Evolutionary conservation across 2,888 invertebrate species (phyloP), one percentile per base, ranked within the genome.

Genomic region (Tenthredo notha): DNA sequence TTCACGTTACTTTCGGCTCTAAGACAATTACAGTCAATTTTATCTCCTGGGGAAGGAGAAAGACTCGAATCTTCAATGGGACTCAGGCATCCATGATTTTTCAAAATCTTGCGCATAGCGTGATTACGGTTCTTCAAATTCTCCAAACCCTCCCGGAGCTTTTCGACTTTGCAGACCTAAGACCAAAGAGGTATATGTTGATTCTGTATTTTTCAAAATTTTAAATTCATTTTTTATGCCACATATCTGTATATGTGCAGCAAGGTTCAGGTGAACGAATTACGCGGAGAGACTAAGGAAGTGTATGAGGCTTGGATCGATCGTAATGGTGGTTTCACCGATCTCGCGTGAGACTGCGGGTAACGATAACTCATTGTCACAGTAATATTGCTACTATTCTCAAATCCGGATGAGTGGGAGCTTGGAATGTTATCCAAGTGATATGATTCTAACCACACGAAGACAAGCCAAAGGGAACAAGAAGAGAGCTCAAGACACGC

Each of bases 81-180:
- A 74, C 21, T 83, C 37, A 61, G 72, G 54, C 85, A 84, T 7
- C 85, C 84, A 47, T 78, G 84, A 40, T 70, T 70, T 5, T 85
- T 65, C 33, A 87, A 54, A 21, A 86, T 72, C 6, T 85, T 72
- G 0, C 61, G 65, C 21, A 89, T 65, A 9, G 86, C 86, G 12
- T 86, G 86, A 54, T 89, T 89, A 18, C 86, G 88, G 43, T 86
- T 87, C 43, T 88, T 88, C 18, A 88, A 47, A 0, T 85, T 86
- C 54, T 89, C 88, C 43, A 88, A 75, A 9, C 85, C 85, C n/a
- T 87, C 87, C 0, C 86, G 85, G 21, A 89, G 78, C 18, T 88
- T 86, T 12, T 87, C 87, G n/a, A 85, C 85, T 21, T 82, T 54
- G 37, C 58, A 72, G 43, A 67, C 40, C 70, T 78, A 50, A 2